Conservation (phyloP, 2,888 invertebrate species). For the Bellardia bayeri region DNA sequence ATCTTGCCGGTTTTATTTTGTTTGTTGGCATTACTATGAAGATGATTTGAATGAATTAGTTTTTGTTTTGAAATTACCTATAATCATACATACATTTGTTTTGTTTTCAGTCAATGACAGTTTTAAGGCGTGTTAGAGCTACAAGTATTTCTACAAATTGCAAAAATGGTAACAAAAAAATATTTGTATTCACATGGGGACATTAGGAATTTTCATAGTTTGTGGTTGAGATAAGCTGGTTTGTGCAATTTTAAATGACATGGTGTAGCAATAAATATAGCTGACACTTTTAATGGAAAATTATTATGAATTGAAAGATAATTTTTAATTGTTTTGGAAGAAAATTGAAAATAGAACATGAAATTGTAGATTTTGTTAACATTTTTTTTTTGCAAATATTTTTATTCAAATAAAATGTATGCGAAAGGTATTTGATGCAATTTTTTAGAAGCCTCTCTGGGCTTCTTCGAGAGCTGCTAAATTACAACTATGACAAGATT, state of each 20-base stretch:
- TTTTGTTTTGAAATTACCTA: not conserved
- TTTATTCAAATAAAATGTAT: no score
- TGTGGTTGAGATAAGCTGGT: not conserved
- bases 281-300: not conserved
- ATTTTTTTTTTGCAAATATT: no score
- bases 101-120: constrained; percentile 39
- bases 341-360: no score
- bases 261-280: constrained; percentile 25
- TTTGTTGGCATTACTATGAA: constrained; percentile 28
- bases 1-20: constrained; percentile 18
- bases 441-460: no score
- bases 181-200: not conserved
- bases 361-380: no score
- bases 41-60: not conserved
- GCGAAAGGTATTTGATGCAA: no score
- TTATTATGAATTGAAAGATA: constrained; percentile 1
- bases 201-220: constrained; percentile 7
- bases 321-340: constrained; percentile 5
- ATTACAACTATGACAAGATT: no score
- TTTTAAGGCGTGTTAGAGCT: constrained; percentile 45
- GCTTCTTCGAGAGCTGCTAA: no score
- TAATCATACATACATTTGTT: not conserved
- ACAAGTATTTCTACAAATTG: not conserved
- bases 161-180: not conserved
- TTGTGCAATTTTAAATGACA: not conserved